Base-by-base conservation (phyloP, 2,797 vertebrate genomes). In the Amblyopsis hoosieri region DNA sequence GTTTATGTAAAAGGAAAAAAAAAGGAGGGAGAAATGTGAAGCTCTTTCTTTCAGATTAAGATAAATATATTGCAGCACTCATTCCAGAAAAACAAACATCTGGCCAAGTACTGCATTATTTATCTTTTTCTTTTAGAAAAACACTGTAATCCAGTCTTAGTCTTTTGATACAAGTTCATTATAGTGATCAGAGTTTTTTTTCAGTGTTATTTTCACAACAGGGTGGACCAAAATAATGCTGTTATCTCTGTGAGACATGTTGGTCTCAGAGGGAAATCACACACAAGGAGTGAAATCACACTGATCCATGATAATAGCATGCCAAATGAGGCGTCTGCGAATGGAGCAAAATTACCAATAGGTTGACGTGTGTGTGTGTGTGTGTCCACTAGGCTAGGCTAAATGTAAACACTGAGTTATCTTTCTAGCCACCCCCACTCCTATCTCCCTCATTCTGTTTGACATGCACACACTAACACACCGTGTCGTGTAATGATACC, bases 251-350 rank as follows among this genome's bases (percentile, higher is more conserved):
- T 66, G 61, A 87, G 84, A 85, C 87, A 79, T 75, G 81, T 71
- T 66, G 79, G 83, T 85, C 88, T 89, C 88, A 47, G 46, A 67
- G 85, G 88, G 79, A 86, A 74, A 80, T 56, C 79, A 60, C 65
- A 67, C 72, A 57, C 79, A 82, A 78, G 54, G 81, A 83, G 77
- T 74, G 76, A 83, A 89, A 87, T 83, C 89, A 87, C 84, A 86
- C 87, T 87, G 86, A 90, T 89, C 79, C 86, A 80, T 88, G 87
- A 87, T 91, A 88, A 90, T 89, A 77, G 78, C 76, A 74, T 3
- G 2, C 80, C 79, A 89, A 92, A 89, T 80, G 68, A 87, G 79
- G 79, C 80, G 74, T 86, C 58, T 80, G 79, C 85, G 83, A 88
- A 87, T 82, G 80, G 82, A 80, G 76, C 79, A 66, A 88, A 86